Conservation (phyloP, 2,888 invertebrate species). For the Ligdia adustata region DNA sequence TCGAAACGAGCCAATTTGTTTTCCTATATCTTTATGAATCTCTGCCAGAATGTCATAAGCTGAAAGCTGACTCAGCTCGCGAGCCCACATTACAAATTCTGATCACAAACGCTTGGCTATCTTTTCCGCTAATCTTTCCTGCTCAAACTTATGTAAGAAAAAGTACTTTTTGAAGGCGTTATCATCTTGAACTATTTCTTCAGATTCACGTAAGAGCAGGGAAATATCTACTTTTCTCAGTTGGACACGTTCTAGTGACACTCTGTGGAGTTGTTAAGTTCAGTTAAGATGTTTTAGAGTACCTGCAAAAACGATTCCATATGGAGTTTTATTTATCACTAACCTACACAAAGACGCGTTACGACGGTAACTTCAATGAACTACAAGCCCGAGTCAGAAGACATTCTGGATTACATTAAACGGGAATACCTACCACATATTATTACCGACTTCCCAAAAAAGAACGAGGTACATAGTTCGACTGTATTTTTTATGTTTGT, state of each 20-base stretch:
- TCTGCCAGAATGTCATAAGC: slow-evolving; percentile 24
- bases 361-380: no score
- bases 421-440: no score
- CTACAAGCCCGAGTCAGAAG: no score
- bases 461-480: no score
- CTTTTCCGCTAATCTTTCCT: slow-evolving; percentile 38
- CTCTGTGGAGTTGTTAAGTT: not conserved
- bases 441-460: no score
- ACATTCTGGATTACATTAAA: no score
- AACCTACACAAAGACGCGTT: no score
- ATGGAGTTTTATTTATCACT: no score
- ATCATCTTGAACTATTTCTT: slow-evolving; percentile 13
- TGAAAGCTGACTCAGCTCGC: slow-evolving; percentile 18
- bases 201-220: not conserved
- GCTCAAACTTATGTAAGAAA: slow-evolving; percentile 31
- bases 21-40: slow-evolving; percentile 19
- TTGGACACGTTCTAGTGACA: not conserved
- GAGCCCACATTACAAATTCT: slow-evolving; percentile 33
- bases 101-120: slow-evolving; percentile 37
- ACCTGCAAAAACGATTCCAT: no score
- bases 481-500: no score
- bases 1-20: slow-evolving; percentile 15
- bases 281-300: no score
- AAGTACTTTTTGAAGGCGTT: slow-evolving; percentile 12
- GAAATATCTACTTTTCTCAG: not conserved